A percentile compares a stretch with the other conserved stretches of the same genome.
Conservation (phyloP, 2,113 vertebrate species). For the Albula goreensis region DNA sequence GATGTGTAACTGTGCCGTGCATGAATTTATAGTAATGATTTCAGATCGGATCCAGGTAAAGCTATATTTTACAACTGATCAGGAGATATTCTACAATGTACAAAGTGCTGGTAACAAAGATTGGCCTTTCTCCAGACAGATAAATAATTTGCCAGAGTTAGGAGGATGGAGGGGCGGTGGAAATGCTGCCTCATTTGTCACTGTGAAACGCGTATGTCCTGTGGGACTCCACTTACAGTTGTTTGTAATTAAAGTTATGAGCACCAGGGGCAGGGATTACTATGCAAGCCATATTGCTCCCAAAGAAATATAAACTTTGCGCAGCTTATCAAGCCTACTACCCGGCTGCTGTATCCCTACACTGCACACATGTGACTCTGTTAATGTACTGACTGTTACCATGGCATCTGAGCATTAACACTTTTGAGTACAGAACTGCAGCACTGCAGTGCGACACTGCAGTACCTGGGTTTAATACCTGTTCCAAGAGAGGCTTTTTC, state of each 20-base stretch:
- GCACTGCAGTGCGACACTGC: neutral
- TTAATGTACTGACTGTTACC: neutral
- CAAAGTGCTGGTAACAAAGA: neutral
- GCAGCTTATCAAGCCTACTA: neutral
- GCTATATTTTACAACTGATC: neutral
- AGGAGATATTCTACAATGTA: neutral
- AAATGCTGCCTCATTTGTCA: neutral
- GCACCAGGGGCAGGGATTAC: neutral
- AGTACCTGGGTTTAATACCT: neutral
- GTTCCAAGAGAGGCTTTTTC: neutral
- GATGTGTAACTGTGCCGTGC: neutral
- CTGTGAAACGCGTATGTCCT: neutral
- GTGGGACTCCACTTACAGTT: neutral
- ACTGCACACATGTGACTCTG: neutral
- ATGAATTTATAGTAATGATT: neutral
- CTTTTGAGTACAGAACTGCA: neutral
- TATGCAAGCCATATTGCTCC: neutral
- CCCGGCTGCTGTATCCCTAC: neutral
- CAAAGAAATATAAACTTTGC: neutral
- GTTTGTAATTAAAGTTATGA: conserved; percentile 9
- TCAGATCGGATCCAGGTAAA: neutral
- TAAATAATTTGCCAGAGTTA: conserved; percentile 1
- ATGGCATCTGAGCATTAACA: neutral
- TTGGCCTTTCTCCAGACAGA: neutral
- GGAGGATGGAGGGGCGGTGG: neutral